Evolutionary conservation across 2,113 vertebrate genomes (phyloP).

Genomic region (Vireo altiloquus): DNA sequence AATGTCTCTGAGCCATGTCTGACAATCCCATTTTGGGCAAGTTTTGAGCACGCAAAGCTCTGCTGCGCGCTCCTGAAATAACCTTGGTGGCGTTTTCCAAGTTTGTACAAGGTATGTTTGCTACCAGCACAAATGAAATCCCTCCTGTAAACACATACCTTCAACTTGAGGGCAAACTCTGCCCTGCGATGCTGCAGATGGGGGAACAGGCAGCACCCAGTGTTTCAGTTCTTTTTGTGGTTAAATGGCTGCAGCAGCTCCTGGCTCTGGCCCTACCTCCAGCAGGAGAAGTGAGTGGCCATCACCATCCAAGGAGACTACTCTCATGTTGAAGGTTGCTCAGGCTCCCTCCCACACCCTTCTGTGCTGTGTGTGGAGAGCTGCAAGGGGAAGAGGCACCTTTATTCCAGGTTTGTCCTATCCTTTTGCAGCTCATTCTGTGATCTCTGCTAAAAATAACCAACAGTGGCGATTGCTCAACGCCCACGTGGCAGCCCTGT

Average conservation of each 20-base stretch:
- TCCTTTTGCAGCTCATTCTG: background rate
- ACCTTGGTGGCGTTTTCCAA: background rate
- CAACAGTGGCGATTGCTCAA: background rate
- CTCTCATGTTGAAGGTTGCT: background rate
- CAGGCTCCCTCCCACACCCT: background rate
- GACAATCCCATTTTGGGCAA: conserved; percentile 33
- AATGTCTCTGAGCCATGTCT: background rate
- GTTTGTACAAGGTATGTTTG: conserved; percentile 14
- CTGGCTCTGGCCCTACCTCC: background rate
- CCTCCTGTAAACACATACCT: conserved; percentile 21
- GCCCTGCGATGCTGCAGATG: background rate
- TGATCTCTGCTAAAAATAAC: conserved; percentile 45
- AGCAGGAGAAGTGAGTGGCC: background rate
- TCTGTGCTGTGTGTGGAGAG: background rate
- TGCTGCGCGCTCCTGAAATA: background rate
- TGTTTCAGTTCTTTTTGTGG: background rate
- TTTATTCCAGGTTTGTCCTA: background rate
- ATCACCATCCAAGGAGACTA: background rate
- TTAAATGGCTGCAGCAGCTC: background rate
- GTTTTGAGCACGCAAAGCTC: background rate
- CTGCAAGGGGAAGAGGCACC: background rate
- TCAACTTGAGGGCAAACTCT: background rate
- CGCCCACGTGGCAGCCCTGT: background rate
- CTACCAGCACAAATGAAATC: background rate
- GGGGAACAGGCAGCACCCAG: background rate